A percentile compares a stretch with the other conserved stretches of the same genome.
Conservation (phyloP, 2,113 vertebrate genomes). For the Anthoscopus minutus region DNA sequence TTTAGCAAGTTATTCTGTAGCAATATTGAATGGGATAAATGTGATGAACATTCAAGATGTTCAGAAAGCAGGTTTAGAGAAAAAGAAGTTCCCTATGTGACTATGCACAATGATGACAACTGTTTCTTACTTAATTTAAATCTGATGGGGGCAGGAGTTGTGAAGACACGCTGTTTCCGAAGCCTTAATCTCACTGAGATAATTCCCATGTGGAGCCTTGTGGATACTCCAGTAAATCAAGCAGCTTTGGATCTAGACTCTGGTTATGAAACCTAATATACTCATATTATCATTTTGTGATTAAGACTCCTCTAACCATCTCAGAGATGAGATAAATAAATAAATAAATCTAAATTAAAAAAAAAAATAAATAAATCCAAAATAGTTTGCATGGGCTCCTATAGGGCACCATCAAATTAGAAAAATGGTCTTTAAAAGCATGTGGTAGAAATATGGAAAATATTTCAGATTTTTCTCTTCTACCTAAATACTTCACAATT, state of each 20-base stretch:
- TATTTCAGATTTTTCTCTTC: not conserved
- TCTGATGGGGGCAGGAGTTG: not conserved
- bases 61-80: not conserved
- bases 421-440: not conserved
- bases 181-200: not conserved
- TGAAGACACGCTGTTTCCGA: not conserved
- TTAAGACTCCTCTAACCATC: not conserved
- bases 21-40: not conserved
- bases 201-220: not conserved
- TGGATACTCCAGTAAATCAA: not conserved
- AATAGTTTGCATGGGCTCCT: not conserved
- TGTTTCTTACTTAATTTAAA: not conserved
- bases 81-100: not conserved
- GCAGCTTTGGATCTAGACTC: not conserved
- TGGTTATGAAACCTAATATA: not conserved
- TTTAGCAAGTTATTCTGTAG: not conserved
- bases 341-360: not conserved
- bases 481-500: not conserved
- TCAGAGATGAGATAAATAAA: not conserved
- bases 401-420: not conserved
- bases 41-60: fast-evolving
- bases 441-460: not conserved
- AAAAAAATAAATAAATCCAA: not conserved
- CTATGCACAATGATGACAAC: not conserved
- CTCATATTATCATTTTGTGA: not conserved